These are phyloP conservation scores for Andrena fulva DNA, from an alignment of 2,888 invertebrate genomes.

Conservation along the genomic window DNA sequence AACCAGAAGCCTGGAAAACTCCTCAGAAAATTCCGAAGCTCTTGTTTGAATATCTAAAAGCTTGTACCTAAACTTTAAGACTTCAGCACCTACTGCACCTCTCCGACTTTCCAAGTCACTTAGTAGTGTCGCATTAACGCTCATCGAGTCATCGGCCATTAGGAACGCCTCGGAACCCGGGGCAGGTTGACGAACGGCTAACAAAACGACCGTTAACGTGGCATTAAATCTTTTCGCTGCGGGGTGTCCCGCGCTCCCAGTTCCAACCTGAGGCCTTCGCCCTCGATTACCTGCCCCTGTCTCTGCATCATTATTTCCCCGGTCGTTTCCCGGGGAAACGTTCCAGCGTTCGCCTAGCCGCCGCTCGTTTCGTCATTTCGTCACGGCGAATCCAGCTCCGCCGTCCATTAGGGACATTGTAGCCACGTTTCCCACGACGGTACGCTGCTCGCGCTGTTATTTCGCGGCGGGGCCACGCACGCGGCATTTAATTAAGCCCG, in stretches of 20 bases:
- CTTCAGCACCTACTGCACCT: no score
- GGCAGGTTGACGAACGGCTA: conserved; percentile 1
- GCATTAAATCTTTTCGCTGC: conserved; percentile 43
- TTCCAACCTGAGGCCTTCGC: conserved; percentile 17
- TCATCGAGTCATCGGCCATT: conserved; percentile 14
- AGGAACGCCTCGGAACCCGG: conserved; percentile 3
- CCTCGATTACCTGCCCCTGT: conserved; percentile 36
- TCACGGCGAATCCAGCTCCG: conserved; percentile 41
- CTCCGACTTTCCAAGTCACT: no score
- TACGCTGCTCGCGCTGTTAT: not conserved
- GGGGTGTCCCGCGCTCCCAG: conserved; percentile 27
- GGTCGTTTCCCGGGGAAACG: conserved; percentile 8
- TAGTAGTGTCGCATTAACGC: not conserved
- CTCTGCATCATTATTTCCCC: conserved; percentile 41
- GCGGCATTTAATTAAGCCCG: conserved; percentile 42
- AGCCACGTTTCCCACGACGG: conserved; percentile 48
- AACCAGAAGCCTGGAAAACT: no score
- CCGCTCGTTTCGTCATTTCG: conserved; percentile 38
- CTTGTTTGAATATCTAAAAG: no score
- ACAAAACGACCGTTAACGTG: conserved; percentile 48
- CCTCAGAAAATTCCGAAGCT: no score
- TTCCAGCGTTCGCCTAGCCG: conserved; percentile 28
- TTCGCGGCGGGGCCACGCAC: conserved; percentile 7
- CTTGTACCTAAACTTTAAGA: no score
- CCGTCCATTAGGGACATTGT: conserved; percentile 38